phyloP scores from a whole-genome alignment of 2,888 invertebrate genomes.

The Psylliodes chrysocephalus region DNA sequence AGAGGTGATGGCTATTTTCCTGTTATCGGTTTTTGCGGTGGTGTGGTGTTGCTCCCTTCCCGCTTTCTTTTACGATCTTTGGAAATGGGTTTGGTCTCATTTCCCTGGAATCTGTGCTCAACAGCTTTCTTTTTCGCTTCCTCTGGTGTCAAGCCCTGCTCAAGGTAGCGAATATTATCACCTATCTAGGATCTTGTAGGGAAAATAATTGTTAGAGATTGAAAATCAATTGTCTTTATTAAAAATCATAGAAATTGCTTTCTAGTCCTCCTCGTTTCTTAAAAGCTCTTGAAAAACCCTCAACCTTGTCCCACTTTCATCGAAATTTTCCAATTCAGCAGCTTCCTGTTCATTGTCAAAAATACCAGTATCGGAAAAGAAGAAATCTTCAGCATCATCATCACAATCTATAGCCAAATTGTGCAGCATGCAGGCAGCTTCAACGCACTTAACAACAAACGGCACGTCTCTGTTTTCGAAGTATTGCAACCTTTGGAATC shows the following conservation, averaged over 20 bases:
- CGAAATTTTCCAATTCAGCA: neutral
- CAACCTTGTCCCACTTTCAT: conserved; percentile 4
- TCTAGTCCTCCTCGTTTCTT: neutral
- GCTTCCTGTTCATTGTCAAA: conserved; percentile 5
- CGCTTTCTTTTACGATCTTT: too few species aligned
- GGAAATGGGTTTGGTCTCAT: too few species aligned
- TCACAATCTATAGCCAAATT: conserved; percentile 37
- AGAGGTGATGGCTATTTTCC: too few species aligned
- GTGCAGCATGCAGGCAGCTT: conserved; percentile 37
- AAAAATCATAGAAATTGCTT: neutral
- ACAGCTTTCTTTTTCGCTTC: too few species aligned
- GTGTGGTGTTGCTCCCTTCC: too few species aligned
- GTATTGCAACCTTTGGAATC: conserved; percentile 36
- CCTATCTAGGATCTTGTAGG: too few species aligned
- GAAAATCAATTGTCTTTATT: too few species aligned
- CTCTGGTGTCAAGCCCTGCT: too few species aligned
- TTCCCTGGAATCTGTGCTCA: too few species aligned
- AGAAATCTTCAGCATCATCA: conserved; percentile 27
- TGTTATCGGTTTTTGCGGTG: too few species aligned
- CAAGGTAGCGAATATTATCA: too few species aligned
- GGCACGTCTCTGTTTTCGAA: conserved; percentile 33
- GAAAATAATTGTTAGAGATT: too few species aligned
- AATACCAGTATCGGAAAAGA: conserved; percentile 26
- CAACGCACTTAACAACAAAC: conserved; percentile 21
- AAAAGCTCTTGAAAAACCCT: conserved; percentile 1